These are phyloP conservation scores for Tenualosa thibaudeaui DNA, from an alignment of 2,797 vertebrate species.

Conservation along the genomic window DNA sequence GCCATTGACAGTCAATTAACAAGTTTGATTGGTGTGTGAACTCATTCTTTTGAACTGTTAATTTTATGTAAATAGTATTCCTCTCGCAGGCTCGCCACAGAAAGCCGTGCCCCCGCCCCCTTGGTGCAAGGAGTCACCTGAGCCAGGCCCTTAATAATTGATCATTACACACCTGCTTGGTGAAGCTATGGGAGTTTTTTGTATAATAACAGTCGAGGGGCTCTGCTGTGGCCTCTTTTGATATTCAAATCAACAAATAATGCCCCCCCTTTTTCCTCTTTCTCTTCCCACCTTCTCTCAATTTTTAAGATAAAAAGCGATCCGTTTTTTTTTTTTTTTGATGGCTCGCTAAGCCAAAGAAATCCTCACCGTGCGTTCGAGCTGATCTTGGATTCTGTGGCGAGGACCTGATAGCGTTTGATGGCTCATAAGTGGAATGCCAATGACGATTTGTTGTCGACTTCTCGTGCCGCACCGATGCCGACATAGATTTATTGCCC, in stretches of 20 bases:
- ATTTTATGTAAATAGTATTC: constrained; percentile 99
- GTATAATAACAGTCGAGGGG: constrained; percentile 78
- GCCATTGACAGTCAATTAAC: constrained; percentile 99
- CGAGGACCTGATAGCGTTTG: constrained; percentile 90
- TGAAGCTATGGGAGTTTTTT: constrained; percentile 89
- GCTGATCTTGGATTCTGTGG: constrained; percentile 82
- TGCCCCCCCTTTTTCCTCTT: constrained; percentile 55
- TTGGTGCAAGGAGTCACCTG: constrained; percentile 91
- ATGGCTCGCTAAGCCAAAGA: constrained; percentile 83
- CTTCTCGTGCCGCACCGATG: constrained; percentile 77
- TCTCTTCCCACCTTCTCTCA: constrained; percentile 14
- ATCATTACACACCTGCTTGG: constrained; percentile 98
- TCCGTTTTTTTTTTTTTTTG: constrained; percentile 72
- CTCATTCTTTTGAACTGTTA: constrained; percentile 99
- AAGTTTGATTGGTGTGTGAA: constrained; percentile 99
- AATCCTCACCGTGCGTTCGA: constrained; percentile 84
- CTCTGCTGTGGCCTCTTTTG: constrained; percentile 88
- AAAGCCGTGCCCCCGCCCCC: constrained; percentile 82
- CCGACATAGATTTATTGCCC: constrained; percentile 74
- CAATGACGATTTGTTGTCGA: constrained; percentile 95
- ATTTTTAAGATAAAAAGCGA: constrained; percentile 83
- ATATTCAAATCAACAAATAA: constrained; percentile 98
- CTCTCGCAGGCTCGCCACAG: constrained; percentile 83
- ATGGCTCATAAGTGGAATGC: constrained; percentile 94
- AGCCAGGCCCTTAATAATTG: constrained; percentile 98